Evolutionary conservation across 2,797 vertebrate genomes (phyloP), one percentile per base, ranked within the genome.

Genomic region (Psittacula echo): DNA sequence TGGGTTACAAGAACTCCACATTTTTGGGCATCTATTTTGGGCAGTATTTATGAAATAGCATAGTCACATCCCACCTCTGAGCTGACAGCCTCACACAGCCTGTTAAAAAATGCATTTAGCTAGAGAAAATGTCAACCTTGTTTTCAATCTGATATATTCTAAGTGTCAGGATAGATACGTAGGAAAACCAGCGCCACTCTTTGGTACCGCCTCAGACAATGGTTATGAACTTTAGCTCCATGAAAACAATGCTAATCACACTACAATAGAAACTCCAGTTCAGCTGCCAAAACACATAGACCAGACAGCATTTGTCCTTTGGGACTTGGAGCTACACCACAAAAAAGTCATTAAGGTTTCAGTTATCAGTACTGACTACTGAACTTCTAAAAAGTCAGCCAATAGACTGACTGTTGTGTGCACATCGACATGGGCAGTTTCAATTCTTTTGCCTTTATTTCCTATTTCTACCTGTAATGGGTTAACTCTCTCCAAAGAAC

Each of bases 401-500:
- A 4, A 48, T 0, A 34, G 32, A 17, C 7, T 48, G 32, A 7
- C 12, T 47, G 39, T 11, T 50, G 27, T 5, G 41, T n/a, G 30
- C 56, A 44, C 12, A 41, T 50, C 65, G 53, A 3, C 9, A 4
- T 0, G 3, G 5, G 19, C 22, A 39, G 61, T 8, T 21, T 71
- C 3, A 6, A 5, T 5, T 70, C 4, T 13, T 56, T 26, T 5
- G 20, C 22, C 27, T 61, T 45, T 19, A 22, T 41, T 77, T 85
- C 56, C 61, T 22, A 23, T 9, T 64, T 58, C 26, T 27, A 24
- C 17, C 22, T 44, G 5, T 10, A 48, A 37, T 7, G 45, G 32
- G 6, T 73, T 30, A 45, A 4, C 26, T 3, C 0, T n/a, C 39
- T 66, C 47, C 61, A n/a, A 20, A 86, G n/a, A 81, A n/a, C 47